Evolutionary conservation across 1,140 invertebrate species (phyloP).

Genomic region (Leptopilina boulardi): DNA sequence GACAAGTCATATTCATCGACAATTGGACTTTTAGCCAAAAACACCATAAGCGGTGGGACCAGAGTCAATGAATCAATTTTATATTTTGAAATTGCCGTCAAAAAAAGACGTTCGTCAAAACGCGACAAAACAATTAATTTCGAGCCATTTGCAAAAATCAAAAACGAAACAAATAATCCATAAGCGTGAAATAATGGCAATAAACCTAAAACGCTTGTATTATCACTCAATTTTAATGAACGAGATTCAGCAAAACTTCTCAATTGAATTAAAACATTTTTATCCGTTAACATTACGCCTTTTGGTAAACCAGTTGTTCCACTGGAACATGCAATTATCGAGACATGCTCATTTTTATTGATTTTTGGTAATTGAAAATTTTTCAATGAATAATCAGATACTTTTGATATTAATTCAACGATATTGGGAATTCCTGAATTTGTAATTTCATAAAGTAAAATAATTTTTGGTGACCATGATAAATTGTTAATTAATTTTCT

Average conservation of each 20-base stretch:
- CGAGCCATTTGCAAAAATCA: conserved; percentile 54
- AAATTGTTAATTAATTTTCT: conserved; percentile 44
- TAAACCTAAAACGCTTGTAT: not conserved
- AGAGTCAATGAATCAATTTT: conserved; percentile 75
- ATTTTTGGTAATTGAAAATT: conserved; percentile 52
- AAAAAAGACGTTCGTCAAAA: conserved; percentile 80
- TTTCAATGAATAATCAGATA: not conserved
- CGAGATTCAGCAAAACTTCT: not conserved
- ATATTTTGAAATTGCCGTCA: conserved; percentile 76
- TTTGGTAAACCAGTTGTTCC: conserved; percentile 88
- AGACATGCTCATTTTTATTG: conserved; percentile 62
- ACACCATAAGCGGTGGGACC: conserved; percentile 78
- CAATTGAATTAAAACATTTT: conserved; percentile 75
- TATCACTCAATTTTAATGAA: not conserved
- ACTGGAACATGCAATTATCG: conserved; percentile 78
- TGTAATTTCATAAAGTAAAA: conserved; percentile 48
- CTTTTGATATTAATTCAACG: not conserved
- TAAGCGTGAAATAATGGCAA: conserved; percentile 60
- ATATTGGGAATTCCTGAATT: conserved; percentile 27
- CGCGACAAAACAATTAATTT: conserved; percentile 75
- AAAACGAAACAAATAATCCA: conserved; percentile 63
- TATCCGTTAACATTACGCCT: conserved; percentile 84
- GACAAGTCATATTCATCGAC: conserved; percentile 73
- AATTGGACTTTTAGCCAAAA: conserved; percentile 75
- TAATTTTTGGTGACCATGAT: conserved; percentile 51